These are phyloP conservation scores for Drosophila algonquin DNA, from an alignment of 2,888 invertebrate species.

Conservation along the genomic window DNA sequence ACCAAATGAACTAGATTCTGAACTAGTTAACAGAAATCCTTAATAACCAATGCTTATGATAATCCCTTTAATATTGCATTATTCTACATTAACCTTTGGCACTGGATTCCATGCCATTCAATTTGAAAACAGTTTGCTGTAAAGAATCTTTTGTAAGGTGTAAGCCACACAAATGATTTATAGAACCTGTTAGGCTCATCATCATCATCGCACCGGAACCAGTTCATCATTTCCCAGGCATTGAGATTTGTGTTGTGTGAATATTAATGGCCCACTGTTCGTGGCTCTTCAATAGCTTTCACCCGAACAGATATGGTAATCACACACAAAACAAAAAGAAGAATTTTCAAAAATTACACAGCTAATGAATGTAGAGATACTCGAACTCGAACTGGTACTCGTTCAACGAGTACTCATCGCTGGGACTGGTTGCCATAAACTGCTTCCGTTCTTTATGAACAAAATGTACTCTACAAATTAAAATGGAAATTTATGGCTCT, in stretches of 20 bases:
- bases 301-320: constrained; percentile 41
- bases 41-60: not conserved
- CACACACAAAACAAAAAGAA: constrained; percentile 35
- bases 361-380: constrained; percentile 49
- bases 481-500: constrained; percentile 72
- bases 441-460: constrained; percentile 61
- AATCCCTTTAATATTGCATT: not conserved
- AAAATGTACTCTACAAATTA: constrained; percentile 68
- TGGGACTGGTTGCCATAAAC: constrained; percentile 29
- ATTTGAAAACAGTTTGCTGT: too few relatives aligned
- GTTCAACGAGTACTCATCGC: constrained; percentile 33
- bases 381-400: not conserved
- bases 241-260: constrained; percentile 33
- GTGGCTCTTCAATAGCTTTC: constrained; percentile 31
- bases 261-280: constrained; percentile 27
- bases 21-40: not conserved
- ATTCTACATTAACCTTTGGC: not conserved
- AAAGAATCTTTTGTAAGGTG: not conserved
- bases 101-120: not conserved
- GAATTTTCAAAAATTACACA: constrained; percentile 45
- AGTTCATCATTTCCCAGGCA: constrained; percentile 26
- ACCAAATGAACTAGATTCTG: not conserved
- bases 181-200: constrained; percentile 17
- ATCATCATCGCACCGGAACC: constrained; percentile 27
- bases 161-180: not conserved